Conservation (phyloP, 2,797 vertebrate species). For the Sebastes umbrosus region DNA sequence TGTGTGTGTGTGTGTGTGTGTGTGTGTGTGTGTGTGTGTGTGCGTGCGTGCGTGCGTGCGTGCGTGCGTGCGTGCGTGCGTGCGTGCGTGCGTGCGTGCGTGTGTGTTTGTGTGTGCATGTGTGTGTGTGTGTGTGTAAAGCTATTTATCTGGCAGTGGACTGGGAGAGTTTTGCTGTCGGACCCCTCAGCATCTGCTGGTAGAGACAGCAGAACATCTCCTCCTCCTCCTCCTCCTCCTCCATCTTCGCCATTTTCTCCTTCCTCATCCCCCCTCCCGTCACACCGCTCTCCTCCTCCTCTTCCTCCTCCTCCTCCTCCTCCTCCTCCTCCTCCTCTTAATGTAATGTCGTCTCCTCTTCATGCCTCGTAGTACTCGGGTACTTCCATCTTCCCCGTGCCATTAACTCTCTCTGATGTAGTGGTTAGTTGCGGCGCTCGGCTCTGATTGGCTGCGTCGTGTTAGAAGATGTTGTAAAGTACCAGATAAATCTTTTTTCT, state of each 20-base stretch:
- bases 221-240: constrained; percentile 17
- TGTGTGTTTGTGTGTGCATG: neutral
- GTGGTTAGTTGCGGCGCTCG: constrained; percentile 38
- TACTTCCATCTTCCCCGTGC: constrained; percentile 58
- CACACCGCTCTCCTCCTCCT: neutral
- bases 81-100: constrained; percentile 19
- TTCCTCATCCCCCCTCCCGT: neutral
- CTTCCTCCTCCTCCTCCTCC: neutral
- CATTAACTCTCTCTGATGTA: constrained; percentile 59
- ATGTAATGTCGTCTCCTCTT: constrained; percentile 41
- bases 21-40: constrained; percentile 32
- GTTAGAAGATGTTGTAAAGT: constrained; percentile 44
- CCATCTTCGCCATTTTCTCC: constrained; percentile 4
- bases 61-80: constrained; percentile 4
- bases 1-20: constrained; percentile 10
- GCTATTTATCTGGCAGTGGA: constrained; percentile 69
- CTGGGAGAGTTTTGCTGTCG: constrained; percentile 56
- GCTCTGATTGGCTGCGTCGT: constrained; percentile 57
- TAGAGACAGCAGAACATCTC: constrained; percentile 60
- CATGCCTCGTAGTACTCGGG: constrained; percentile 27
- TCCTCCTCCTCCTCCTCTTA: constrained; percentile 3
- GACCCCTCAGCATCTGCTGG: constrained; percentile 60
- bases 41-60: constrained; percentile 15
- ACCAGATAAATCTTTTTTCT: constrained; percentile 48
- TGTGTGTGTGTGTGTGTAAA: constrained; percentile 37